Evolutionary conservation across 2,888 invertebrate species (phyloP).

Genomic region (Eristalinus aeneus): DNA sequence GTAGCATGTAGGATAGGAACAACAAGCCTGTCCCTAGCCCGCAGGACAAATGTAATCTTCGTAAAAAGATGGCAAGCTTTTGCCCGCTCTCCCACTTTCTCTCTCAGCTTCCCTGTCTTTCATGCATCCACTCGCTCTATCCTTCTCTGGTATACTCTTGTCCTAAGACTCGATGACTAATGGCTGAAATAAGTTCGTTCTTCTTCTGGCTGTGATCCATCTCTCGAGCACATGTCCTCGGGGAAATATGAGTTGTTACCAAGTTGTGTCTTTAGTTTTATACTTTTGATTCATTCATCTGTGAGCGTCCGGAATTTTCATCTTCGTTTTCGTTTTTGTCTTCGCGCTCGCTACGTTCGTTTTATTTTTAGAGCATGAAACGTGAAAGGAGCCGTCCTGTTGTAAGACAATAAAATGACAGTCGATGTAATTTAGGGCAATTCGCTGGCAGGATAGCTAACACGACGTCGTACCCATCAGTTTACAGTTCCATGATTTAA

Average conservation of each 20-base stretch:
- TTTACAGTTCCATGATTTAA: slow-evolving; percentile 48
- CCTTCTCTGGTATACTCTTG: not conserved
- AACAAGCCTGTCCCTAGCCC: slow-evolving; percentile 25
- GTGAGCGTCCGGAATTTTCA: slow-evolving; percentile 24
- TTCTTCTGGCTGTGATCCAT: slow-evolving; percentile 55
- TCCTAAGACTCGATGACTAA: slow-evolving; percentile 66
- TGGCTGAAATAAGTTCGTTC: slow-evolving; percentile 65
- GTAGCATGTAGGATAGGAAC: not conserved
- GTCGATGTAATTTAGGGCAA: slow-evolving; percentile 61
- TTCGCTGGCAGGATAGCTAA: slow-evolving; percentile 31
- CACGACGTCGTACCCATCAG: slow-evolving; percentile 40
- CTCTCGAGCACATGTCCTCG: slow-evolving; percentile 58
- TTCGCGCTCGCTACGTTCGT: not conserved
- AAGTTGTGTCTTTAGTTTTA: slow-evolving; percentile 63
- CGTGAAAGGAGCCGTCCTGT: slow-evolving; percentile 36
- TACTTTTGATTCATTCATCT: slow-evolving; percentile 64
- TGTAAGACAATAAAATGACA: slow-evolving; percentile 66
- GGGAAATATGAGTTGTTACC: slow-evolving; percentile 70
- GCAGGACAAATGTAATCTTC: slow-evolving; percentile 65
- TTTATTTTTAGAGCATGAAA: not conserved
- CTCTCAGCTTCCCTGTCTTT: not conserved
- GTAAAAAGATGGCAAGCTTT: slow-evolving; percentile 62
- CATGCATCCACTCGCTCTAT: too few relatives aligned
- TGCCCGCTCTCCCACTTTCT: not conserved
- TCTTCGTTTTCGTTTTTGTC: not conserved